Evolutionary conservation across 2,113 vertebrate species (phyloP).

Genomic region (Pongo abelii): DNA sequence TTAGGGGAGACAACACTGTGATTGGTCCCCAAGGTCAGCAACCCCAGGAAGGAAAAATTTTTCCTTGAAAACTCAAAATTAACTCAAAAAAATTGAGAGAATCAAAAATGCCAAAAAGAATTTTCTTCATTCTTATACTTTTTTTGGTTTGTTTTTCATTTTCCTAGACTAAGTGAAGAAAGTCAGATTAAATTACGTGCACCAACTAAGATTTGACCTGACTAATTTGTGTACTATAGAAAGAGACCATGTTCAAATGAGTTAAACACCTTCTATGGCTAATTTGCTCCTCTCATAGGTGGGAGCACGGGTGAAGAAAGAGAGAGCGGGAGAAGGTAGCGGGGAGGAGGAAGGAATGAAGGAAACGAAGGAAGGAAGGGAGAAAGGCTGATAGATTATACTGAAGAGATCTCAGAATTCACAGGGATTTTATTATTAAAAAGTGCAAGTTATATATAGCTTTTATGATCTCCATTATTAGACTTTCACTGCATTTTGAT

Average conservation of each 20-base stretch:
- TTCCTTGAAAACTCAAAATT: background rate
- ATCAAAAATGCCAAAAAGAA: background rate
- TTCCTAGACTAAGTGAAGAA: background rate
- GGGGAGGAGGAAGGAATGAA: accelerated
- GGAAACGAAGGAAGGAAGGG: too few species aligned
- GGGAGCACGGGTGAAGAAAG: too few species aligned
- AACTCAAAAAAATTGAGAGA: background rate
- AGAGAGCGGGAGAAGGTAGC: accelerated
- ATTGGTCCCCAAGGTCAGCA: background rate
- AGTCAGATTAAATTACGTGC: conserved; percentile 19
- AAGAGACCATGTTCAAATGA: conserved; percentile 43
- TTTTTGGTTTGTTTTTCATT: background rate
- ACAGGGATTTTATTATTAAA: background rate
- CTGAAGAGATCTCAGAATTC: background rate
- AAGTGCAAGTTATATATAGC: background rate
- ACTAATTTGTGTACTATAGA: background rate
- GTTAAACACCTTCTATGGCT: background rate
- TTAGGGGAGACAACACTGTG: background rate
- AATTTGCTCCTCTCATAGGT: background rate
- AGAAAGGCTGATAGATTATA: background rate
- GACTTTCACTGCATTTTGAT: background rate
- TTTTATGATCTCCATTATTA: conserved; percentile 11
- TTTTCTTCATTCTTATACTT: background rate
- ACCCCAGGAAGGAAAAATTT: background rate
- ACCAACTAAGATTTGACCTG: conserved; percentile 5